Evolutionary conservation across 2,113 vertebrate species (phyloP).

Genomic region (Cheilinus undulatus): DNA sequence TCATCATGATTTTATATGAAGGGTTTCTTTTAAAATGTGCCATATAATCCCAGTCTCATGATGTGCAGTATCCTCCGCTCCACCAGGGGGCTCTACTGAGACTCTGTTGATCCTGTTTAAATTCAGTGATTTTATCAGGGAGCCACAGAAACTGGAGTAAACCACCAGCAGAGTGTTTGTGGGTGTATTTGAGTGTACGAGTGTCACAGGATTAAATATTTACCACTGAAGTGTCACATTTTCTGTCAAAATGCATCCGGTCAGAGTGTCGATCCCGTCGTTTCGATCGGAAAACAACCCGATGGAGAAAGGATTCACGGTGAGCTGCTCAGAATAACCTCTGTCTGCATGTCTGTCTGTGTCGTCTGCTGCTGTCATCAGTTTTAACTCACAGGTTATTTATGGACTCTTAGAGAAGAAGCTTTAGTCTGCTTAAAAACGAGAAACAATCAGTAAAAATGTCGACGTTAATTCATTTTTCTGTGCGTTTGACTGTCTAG

Average conservation of each 20-base stretch:
- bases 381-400: background rate
- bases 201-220: background rate
- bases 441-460: background rate
- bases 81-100: constrained; percentile 50
- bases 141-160: constrained; percentile 28
- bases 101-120: background rate
- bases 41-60: background rate
- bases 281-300: constrained; percentile 93
- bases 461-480: background rate
- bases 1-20: too few species aligned
- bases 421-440: background rate
- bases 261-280: constrained; percentile 92
- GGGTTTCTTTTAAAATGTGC: too few species aligned
- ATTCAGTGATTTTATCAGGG: constrained; percentile 54
- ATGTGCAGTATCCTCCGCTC: constrained; percentile 24
- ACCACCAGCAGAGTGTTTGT: constrained; percentile 24
- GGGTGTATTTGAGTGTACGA: background rate
- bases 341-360: constrained; percentile 1
- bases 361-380: constrained; percentile 36
- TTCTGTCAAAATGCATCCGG: constrained; percentile 73
- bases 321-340: constrained; percentile 78
- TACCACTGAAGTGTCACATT: background rate
- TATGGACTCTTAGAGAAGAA: background rate
- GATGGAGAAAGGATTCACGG: constrained; percentile 94
- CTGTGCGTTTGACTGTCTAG: background rate